phyloP scores from a whole-genome alignment of 2,113 vertebrate genomes.

The Vidua chalybeata region DNA sequence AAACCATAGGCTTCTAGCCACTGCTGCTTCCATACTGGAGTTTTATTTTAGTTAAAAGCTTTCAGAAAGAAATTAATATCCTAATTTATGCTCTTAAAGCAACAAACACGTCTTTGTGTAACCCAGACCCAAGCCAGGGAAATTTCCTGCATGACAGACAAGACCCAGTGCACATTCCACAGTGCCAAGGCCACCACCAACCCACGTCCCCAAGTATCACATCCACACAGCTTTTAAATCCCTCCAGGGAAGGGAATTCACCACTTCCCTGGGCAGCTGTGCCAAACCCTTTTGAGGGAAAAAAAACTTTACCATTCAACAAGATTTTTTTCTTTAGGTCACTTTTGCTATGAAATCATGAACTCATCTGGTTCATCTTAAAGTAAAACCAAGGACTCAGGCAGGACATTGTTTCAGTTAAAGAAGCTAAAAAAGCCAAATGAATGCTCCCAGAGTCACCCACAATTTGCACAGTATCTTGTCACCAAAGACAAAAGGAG shows the following conservation, averaged over 20 bases:
- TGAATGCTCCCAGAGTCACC: background rate
- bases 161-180: background rate
- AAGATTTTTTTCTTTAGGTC: background rate
- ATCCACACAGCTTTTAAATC: background rate
- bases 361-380: background rate
- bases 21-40: background rate
- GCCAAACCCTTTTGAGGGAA: background rate
- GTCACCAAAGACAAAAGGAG: background rate
- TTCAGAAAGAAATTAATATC: background rate
- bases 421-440: background rate
- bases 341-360: background rate
- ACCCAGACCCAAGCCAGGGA: background rate
- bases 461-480: fast-evolving
- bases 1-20: background rate
- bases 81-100: background rate
- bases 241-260: background rate
- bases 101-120: background rate
- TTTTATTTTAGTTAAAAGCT: background rate
- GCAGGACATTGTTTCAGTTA: background rate
- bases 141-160: background rate
- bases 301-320: background rate
- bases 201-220: background rate
- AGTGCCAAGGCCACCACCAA: background rate
- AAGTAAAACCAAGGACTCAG: background rate
- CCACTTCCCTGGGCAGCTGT: background rate